Conservation (phyloP, 2,113 vertebrate genomes). For the Glaucomys volans region DNA sequence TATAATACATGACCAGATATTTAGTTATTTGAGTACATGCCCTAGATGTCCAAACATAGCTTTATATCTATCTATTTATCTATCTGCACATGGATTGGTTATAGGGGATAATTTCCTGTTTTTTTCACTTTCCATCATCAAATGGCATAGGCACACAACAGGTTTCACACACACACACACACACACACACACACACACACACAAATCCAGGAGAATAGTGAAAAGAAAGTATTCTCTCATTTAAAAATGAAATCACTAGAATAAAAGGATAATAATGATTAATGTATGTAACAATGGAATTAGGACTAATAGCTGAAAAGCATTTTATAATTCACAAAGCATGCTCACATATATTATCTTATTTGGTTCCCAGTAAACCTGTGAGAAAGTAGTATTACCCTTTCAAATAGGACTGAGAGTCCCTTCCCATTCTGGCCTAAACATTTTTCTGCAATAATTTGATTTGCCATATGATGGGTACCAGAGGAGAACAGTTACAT, state of each 20-base stretch:
- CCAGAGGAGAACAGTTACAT: neutral
- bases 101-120: neutral
- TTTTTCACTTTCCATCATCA: neutral
- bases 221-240: neutral
- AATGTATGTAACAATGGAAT: neutral
- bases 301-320: neutral
- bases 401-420: slow-evolving; percentile 21
- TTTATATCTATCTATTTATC: no score
- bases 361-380: slow-evolving; percentile 8
- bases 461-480: neutral
- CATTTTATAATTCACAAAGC: slow-evolving; percentile 7
- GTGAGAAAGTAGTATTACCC: neutral
- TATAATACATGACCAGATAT: neutral
- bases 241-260: neutral
- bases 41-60: neutral
- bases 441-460: neutral
- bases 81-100: neutral
- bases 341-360: neutral
- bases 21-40: slow-evolving; percentile 5
- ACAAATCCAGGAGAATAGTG: neutral
- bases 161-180: neutral
- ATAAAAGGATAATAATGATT: neutral
- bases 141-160: neutral
- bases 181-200: no score
- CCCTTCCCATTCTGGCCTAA: neutral